Base-by-base conservation (phyloP, 2,888 invertebrate genomes). In the Ennomos quercinarius region DNA sequence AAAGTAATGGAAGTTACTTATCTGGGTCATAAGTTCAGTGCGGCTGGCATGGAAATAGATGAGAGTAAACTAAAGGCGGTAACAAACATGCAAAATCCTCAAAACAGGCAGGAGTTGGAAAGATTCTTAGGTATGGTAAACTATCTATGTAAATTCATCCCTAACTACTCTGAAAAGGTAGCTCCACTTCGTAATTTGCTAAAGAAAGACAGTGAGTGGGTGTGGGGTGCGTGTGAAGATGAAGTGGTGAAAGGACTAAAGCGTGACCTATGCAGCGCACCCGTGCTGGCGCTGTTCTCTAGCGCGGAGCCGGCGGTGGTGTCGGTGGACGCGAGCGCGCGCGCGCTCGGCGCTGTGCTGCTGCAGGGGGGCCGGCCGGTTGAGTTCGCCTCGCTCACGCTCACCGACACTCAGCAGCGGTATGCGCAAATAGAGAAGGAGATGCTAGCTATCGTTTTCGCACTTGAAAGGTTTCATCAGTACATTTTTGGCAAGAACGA, bases 401-500 rank as follows among this genome's bases (percentile, higher is more conserved):
- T 72, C 8, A 70, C 71, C 0, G 64, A 66, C 9, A 56, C 71
- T 1, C 68, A 71, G 46, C 12, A 35, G 10, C 55, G 67, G 8
- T 71, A 71, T 17, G 72, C 74, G 0, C 72, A 73, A 50, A 77
- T 76, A 10, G 74, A 74, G 34, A 76, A 77, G 17, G 76, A 76
- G 40, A 43, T 77, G 60, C 37, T 74, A 2, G 74, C 73, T 1
- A 74, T 75, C 9, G 70, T 76, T 0, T 75, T 72, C 49, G 75
- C 70, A 0, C 36, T 54, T 1, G 70, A 71, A 38, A 41, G 60
- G 8, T 76, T 73, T 56, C 67, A 66, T n/a, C 72, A 74, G 34
- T 76, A 75, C 35, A 49, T 74, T 5, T 76, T 55, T 49, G 77
- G 74, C 2, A 59, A 55, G 10, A 52, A 13, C 9, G 54, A 64